A percentile compares a stretch with the other conserved stretches of the same genome.
Conservation (phyloP, 2,113 vertebrate species). For the Aphelocoma coerulescens region DNA sequence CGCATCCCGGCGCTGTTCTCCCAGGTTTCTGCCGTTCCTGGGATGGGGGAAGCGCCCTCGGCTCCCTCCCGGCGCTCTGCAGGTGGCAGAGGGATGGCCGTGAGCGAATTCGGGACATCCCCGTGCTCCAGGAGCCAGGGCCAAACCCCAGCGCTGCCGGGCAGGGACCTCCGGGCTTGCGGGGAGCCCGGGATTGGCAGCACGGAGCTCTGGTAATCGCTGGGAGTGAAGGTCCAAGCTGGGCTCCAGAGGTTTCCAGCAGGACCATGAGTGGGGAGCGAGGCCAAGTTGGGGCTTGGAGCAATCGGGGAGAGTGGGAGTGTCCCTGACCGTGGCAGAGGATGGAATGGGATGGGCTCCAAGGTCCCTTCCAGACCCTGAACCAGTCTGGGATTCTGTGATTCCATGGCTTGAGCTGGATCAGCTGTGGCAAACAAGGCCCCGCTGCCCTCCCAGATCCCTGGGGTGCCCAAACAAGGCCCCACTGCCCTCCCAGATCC, state of each 20-base stretch:
- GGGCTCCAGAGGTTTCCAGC: neutral
- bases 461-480: neutral
- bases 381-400: accelerated
- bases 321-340: neutral
- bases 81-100: neutral
- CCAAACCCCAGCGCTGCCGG: neutral
- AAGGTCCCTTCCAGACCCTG: neutral
- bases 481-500: too few species aligned
- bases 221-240: neutral
- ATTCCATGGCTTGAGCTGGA: neutral
- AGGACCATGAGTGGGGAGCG: too few species aligned
- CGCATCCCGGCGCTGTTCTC: accelerated
- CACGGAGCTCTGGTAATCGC: neutral
- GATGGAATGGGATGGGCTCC: neutral
- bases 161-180: neutral
- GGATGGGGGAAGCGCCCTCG: neutral
- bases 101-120: neutral
- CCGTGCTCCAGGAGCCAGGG: accelerated
- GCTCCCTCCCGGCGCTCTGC: neutral
- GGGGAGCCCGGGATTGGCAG: neutral
- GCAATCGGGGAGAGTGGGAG: neutral
- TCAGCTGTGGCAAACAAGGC: accelerated
- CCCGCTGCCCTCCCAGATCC: too few species aligned
- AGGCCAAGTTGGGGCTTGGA: neutral
- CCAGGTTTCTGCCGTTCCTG: neutral